Evolutionary conservation across 2,797 vertebrate species (phyloP), one percentile per base, ranked within the genome.

Genomic region (Hafferia zeledoni): DNA sequence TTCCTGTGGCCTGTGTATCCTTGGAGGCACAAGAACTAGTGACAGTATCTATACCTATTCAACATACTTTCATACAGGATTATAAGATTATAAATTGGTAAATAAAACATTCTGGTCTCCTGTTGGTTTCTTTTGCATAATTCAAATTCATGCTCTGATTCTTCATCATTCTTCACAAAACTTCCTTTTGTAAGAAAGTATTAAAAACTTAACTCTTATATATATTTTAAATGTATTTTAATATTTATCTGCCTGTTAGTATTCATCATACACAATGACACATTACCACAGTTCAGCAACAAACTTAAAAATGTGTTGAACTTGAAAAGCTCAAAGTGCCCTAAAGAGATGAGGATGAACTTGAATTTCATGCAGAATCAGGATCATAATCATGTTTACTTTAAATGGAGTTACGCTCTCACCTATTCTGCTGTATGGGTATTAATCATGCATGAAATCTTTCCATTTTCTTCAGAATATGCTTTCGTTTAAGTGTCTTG

Each of bases 361-460:
- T 77, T 65, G 43, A 78, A 81, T 94, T 94, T 94, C 69, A 50
- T 44, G 69, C 43, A 55, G 69, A 87, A 93, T 88, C 65, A 91
- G 43, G n/a, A 59, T 78, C 25, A 59, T 88, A 83, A 83, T 81
- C 61, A 55, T 52, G 76, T 94, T 94, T 93, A 64, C 77, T 72
- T 90, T 86, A 83, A 93, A 83, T 59, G 41, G 77, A 94, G 61
- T 61, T 65, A 52, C 74, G 44, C 24, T 94, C 15, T 94, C 37
- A 41, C 69, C 57, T 88, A 7, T 91, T 93, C 50, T 74, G 69
- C 79, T 88, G 11, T n/a, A 17, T 47, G 70, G 52, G 44, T 60
- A 70, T 90, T 91, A 95, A 93, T 92, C 1, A 2, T 55, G 84
- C 71, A 22, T 89, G 64, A 93, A 92, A 92, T 92, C 75, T 91